phyloP scores from a whole-genome alignment of 2,888 invertebrate genomes.

The Microctonus brassicae region DNA sequence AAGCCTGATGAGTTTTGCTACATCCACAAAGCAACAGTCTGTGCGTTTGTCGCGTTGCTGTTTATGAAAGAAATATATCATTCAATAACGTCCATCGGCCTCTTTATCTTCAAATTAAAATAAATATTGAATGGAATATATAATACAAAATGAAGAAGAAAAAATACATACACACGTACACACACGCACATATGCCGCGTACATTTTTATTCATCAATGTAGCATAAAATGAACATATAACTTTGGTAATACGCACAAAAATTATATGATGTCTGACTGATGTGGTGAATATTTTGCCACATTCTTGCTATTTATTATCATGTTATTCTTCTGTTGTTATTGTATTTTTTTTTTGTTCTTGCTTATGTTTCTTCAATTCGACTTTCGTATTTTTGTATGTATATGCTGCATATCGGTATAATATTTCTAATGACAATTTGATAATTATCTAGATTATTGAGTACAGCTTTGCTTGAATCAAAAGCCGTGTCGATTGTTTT shows the following conservation, averaged over 20 bases:
- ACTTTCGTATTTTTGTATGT: not conserved
- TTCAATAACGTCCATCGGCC: constrained; percentile 12
- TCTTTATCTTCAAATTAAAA: not conserved
- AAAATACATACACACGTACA: too few relatives aligned
- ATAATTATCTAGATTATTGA: too few relatives aligned
- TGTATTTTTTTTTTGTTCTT: not conserved
- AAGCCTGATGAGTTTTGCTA: constrained; percentile 53
- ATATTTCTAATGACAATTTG: not conserved
- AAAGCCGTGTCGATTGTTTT: too few relatives aligned
- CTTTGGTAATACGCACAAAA: not conserved
- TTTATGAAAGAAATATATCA: constrained; percentile 38
- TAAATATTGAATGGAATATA: not conserved
- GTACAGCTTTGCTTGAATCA: too few relatives aligned
- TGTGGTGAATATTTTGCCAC: not conserved
- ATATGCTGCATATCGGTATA: not conserved
- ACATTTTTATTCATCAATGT: not conserved
- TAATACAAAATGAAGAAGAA: not conserved
- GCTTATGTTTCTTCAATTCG: not conserved
- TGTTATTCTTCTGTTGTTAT: too few relatives aligned
- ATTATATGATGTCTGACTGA: not conserved
- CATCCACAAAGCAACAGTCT: constrained; percentile 47
- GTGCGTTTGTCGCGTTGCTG: constrained; percentile 48
- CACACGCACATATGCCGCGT: too few relatives aligned
- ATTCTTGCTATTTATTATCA: not conserved
- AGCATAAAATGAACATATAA: not conserved